Evolutionary conservation across 1,140 invertebrate genomes (phyloP), one percentile per base, ranked within the genome.

Genomic region (Macrostomum lignano): DNA sequence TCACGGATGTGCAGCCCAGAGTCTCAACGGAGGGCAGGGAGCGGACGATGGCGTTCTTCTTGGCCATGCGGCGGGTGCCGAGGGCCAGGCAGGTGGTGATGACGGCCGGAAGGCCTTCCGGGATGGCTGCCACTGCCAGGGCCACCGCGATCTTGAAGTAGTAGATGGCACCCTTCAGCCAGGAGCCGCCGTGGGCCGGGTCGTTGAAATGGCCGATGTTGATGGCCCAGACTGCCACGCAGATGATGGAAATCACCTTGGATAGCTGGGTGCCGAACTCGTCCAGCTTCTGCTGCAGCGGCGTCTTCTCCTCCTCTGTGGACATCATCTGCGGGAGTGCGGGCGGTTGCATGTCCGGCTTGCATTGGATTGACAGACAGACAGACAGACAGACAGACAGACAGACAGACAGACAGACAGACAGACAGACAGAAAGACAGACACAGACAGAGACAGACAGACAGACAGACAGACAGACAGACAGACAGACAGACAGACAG

Each of bases 101-200:
- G 44, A 99, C 91, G 63, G 91, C 91, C 11, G 91, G 91, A 42
- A 99, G 63, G 74, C 91, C 68, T 51, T 70, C 67, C 42, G 69
- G 69, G 42, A 70, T 71, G 40, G 88, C 91, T 54, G 91, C 91
- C 30, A 99, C 91, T 48, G 91, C 91, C 45, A 99, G 20, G 46
- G 91, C 91, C 17, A 99, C 88, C 48, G 91, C 91, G 52, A 99
- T 99, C 62, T 99, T 99, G 72, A 99, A 99, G 53, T 99, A 99
- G 61, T 98, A 98, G 46, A 98, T 86, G 46, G 91, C 91, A 44
- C 91, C 91, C 65, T 25, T 96, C 51, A 98, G 75, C 91, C 91
- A 98, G 35, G 86, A 94, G 41, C 91, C 91, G 53, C 91, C 91
- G 58, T 99, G 91, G 47, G 84, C 84, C 28, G 91, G 91, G 26